A percentile compares a stretch with the other conserved stretches of the same genome.
phyloP scores from a whole-genome alignment of 2,113 vertebrate genomes.

The Malurus alboscapulatus region DNA sequence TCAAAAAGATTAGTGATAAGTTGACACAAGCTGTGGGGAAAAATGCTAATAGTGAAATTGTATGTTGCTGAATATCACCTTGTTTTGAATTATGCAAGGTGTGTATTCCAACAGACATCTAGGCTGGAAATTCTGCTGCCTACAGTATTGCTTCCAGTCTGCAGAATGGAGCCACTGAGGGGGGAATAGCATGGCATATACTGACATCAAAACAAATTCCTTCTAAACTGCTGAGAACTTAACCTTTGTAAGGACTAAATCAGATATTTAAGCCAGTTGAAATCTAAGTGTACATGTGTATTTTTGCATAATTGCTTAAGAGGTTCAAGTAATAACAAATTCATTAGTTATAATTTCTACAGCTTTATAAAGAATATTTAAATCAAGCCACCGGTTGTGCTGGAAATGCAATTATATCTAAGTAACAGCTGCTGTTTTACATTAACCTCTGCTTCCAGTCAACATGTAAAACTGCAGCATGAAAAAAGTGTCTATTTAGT shows the following conservation, averaged over 20 bases:
- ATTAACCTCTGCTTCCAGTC: background rate
- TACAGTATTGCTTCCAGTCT: background rate
- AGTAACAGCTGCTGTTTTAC: background rate
- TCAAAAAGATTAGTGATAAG: constrained; percentile 18
- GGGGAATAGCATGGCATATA: background rate
- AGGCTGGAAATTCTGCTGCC: background rate
- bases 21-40: background rate
- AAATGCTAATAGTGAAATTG: constrained; percentile 49
- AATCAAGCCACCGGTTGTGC: background rate
- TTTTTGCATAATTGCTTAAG: background rate
- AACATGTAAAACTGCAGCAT: background rate
- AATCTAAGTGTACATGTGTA: background rate
- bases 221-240: background rate
- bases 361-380: background rate
- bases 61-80: constrained; percentile 35
- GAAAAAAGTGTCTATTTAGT: background rate
- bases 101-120: background rate
- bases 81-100: constrained; percentile 31
- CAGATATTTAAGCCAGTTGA: background rate
- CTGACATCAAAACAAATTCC: background rate
- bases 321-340: background rate
- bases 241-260: background rate
- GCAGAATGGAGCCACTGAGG: background rate
- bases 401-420: background rate
- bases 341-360: background rate